Percentiles rank a stretch among this genome's conserved stretches.
Evolutionary conservation across 2,888 invertebrate species (phyloP).

Genomic region (Crematogaster levior): DNA sequence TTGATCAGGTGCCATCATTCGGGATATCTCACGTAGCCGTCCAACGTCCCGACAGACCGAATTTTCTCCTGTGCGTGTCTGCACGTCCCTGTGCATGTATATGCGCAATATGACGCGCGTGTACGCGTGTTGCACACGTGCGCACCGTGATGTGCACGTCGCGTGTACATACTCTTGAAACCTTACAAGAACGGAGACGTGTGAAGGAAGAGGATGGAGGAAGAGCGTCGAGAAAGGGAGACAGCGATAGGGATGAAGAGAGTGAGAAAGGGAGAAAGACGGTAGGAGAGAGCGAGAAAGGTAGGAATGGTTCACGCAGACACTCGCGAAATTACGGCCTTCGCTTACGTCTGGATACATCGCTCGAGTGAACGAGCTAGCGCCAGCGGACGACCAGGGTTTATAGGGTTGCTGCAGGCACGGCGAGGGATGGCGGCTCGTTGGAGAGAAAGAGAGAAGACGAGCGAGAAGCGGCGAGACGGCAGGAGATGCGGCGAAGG

Average conservation of each 20-base stretch:
- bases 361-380: conserved; percentile 78
- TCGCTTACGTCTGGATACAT: conserved; percentile 80
- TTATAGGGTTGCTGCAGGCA: conserved; percentile 78
- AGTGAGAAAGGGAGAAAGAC: conserved; percentile 3
- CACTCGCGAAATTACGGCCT: conserved; percentile 82
- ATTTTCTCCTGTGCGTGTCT: conserved; percentile 62
- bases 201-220: conserved; percentile 59
- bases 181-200: conserved; percentile 69
- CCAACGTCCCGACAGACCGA: conserved; percentile 73
- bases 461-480: conserved; percentile 42
- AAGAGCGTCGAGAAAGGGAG: conserved; percentile 37
- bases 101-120: conserved; percentile 21
- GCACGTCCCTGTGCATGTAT: conserved; percentile 54
- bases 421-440: conserved; percentile 61
- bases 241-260: conserved; percentile 14
- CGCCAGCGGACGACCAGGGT: conserved; percentile 79
- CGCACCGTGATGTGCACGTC: conserved; percentile 35
- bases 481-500: conserved; percentile 48
- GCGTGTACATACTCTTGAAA: conserved; percentile 49
- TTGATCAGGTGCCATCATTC: conserved; percentile 75
- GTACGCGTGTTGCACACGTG: conserved; percentile 32
- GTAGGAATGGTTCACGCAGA: conserved; percentile 76
- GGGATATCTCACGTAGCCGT: conserved; percentile 74
- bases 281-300: conserved; percentile 35
- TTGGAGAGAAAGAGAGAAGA: conserved; percentile 54